Conservation (phyloP, 2,888 invertebrate species). For the Lamproptera curius region DNA sequence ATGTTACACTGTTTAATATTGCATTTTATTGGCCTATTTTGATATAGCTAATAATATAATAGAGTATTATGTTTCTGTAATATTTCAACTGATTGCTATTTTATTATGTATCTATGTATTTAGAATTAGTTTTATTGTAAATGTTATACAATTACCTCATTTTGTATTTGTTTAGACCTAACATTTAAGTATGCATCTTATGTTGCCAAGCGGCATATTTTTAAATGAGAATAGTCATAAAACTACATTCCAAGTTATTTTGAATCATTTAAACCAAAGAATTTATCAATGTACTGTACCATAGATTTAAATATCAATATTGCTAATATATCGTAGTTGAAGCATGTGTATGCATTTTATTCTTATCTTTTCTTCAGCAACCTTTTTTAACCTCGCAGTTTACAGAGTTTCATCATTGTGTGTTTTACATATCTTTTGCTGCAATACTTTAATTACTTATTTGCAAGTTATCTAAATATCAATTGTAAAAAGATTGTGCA, state of each 20-base stretch:
- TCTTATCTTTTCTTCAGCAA: background rate
- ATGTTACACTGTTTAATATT: conserved; percentile 2
- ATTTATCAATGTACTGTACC: conserved; percentile 20
- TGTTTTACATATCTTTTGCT: too few species aligned
- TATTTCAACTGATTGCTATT: background rate
- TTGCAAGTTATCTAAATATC: too few species aligned
- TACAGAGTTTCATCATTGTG: too few species aligned
- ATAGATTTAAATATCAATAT: conserved; percentile 20
- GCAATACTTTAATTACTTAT: too few species aligned
- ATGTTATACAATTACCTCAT: background rate
- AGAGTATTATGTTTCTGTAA: background rate
- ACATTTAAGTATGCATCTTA: too few species aligned
- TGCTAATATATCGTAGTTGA: conserved; percentile 25
- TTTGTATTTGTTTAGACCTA: too few species aligned
- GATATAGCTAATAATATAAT: background rate
- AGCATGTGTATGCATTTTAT: conserved; percentile 14
- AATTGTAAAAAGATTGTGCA: too few species aligned
- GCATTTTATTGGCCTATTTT: conserved; percentile 15
- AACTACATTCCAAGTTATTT: conserved; percentile 6
- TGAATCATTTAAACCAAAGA: conserved; percentile 22
- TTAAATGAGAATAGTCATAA: too few species aligned
- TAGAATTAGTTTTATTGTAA: background rate
- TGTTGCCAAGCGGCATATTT: too few species aligned
- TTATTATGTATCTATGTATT: background rate
- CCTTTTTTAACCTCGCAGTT: background rate